phyloP scores from a whole-genome alignment of 2,888 invertebrate genomes.

The Opisthograptis luteolata region DNA sequence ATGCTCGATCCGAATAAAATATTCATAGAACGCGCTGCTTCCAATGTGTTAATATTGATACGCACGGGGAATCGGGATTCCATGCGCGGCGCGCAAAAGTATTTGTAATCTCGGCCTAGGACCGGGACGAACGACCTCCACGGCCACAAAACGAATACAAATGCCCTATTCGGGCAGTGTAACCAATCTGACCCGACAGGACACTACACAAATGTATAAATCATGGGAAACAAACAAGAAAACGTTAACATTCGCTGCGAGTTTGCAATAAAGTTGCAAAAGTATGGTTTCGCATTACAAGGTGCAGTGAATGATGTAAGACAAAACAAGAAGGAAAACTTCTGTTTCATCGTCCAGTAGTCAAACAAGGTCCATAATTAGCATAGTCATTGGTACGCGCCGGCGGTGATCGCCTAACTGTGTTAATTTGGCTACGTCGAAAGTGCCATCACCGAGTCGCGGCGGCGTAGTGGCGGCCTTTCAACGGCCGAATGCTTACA shows the following conservation, averaged over 20 bases:
- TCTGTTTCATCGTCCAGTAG: conserved; percentile 11
- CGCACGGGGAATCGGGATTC: conserved; percentile 68
- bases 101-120: conserved; percentile 67
- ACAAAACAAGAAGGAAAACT: conserved; percentile 25
- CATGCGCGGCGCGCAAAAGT: conserved; percentile 65
- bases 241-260: conserved; percentile 49
- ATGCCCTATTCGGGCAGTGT: conserved; percentile 60
- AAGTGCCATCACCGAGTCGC: conserved; percentile 52
- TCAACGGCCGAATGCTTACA: conserved; percentile 73
- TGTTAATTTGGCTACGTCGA: conserved; percentile 48
- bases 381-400: conserved; percentile 42
- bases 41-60: conserved; percentile 72
- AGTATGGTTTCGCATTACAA: conserved; percentile 35
- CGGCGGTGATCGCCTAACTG: conserved; percentile 35
- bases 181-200: conserved; percentile 52
- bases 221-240: conserved; percentile 53
- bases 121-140: conserved; percentile 83
- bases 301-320: conserved; percentile 28
- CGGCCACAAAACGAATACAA: conserved; percentile 73
- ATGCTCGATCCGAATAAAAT: conserved; percentile 39
- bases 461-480: conserved; percentile 44
- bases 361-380: conserved; percentile 40
- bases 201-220: conserved; percentile 54
- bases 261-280: conserved; percentile 44
- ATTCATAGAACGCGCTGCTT: conserved; percentile 59